Percentiles rank a stretch among this genome's conserved stretches.
phyloP scores from a whole-genome alignment of 2,113 vertebrate species.

The Phoenicopterus ruber region DNA sequence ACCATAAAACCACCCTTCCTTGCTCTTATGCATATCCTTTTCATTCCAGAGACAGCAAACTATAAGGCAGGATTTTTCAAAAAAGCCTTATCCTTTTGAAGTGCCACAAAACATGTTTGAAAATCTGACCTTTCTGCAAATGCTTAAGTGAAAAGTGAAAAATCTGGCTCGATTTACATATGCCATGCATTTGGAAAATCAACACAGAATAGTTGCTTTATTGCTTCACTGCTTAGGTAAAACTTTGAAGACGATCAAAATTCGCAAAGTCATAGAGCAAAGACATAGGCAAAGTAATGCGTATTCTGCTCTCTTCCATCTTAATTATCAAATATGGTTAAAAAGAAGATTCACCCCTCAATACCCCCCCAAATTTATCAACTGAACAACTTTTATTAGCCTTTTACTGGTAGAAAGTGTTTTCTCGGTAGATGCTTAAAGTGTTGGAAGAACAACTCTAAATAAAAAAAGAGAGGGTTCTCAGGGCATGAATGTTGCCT shows the following conservation, averaged over 20 bases:
- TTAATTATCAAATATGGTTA: not conserved
- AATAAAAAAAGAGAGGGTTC: too few relatives aligned
- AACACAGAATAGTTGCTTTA: not conserved
- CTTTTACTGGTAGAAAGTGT: too few relatives aligned
- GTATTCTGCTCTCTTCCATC: not conserved
- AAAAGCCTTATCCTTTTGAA: constrained; percentile 18
- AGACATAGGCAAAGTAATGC: not conserved
- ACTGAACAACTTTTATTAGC: too few relatives aligned
- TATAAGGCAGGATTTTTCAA: not conserved
- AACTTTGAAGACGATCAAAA: not conserved
- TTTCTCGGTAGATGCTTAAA: too few relatives aligned
- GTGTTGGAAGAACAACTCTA: too few relatives aligned
- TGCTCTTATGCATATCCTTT: not conserved
- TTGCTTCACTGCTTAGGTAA: not conserved
- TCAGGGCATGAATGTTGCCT: not conserved
- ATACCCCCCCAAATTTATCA: too few relatives aligned
- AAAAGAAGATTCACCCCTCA: not conserved
- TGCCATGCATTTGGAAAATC: not conserved
- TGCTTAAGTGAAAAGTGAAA: constrained; percentile 21
- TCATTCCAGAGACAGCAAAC: not conserved
- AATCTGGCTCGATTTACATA: not conserved
- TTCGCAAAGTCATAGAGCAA: not conserved
- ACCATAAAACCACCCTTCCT: constrained; percentile 18
- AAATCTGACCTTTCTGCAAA: constrained; percentile 11
- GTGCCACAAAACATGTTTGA: not conserved